Base-by-base conservation (phyloP, 2,888 invertebrate genomes). In the Myathropa florea region DNA sequence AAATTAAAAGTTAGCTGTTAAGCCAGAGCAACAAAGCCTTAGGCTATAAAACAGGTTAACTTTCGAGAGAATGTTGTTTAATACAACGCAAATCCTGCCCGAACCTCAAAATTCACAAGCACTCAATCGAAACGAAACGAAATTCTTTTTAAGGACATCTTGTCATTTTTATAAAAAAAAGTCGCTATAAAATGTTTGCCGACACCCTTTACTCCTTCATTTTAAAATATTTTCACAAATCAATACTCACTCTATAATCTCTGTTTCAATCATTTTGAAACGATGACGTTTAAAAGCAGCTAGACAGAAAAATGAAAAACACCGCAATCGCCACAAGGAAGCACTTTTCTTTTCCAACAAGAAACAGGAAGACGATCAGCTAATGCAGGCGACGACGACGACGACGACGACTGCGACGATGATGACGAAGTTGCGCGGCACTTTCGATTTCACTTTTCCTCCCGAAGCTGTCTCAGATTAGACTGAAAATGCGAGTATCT, bases 361-460 rank as follows among this genome's bases (percentile, higher is more conserved):
- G 65, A 79, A 79, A 61, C 28, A 84, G 86, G 86, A 86, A 86
- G 83, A 77, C 57, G 18, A 57, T 24, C 24, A 65, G 36, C 24
- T 55, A 63, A 55, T n/a, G 10, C 30, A 26, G 26, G 26, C 57
- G 24, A 61, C 63, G 68, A 61, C 71, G 70, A 61, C 65, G 73
- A 21, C 46, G 14, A 18, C 39, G 4, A 46, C 46, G 6, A 61
- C 65, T 68, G 7, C 46, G 14, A 18, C 39, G 4, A 46, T n/a
- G 6, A 46, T 46, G 46, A 21, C 46, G 46, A n/a, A n/a, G 71
- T 71, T 67, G 26, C 72, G 72, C 63, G 73, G 60, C 83, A 83
- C 86, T 86, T 86, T 86, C 86, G 83, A 86, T 86, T 86, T 86
- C 86, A 86, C 86, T 86, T 86, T 86, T 83, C 57, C 65, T 57